Base-by-base conservation (phyloP, 2,888 invertebrate genomes). In the Mythimna impura region DNA sequence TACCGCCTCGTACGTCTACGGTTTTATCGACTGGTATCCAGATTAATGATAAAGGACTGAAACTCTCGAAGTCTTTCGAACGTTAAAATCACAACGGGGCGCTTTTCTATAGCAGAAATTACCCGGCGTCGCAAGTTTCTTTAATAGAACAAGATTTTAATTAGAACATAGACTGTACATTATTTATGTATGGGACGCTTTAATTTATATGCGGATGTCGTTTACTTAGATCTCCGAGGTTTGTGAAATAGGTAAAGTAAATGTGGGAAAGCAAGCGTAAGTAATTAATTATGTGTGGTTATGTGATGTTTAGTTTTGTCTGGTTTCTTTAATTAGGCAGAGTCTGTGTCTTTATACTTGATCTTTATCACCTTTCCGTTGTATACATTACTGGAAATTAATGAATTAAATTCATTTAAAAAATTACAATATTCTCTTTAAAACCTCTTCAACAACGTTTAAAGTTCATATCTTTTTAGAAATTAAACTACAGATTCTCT, bases 71-170 rank as follows among this genome's bases (percentile, higher is more conserved):
- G 71, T 63, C 75, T 68, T 60, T 71, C 22, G 64, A 78, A 87
- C 86, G 88, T 88, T 90, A 91, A 91, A 90, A 91, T 91, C 94
- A 85, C 95, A 86, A 90, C 94, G 93, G 94, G 95, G 93, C 80
- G 93, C 93, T 81, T 85, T 75, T 85, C 87, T 88, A 83, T 83
- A 86, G 89, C 89, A 89, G 87, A 91, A 89, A 91, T 88, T 86
- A 87, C 84, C 64, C 64, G 40, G 17, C 57, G 50, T 61, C 76
- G 83, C 70, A 84, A 85, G 79, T 87, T 80, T 78, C 78, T 91
- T 92, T 91, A 90, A 92, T 92, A 92, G 91, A 90, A 91, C 92
- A 91, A 88, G 91, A 86, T 91, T 92, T 93, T 94, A 94, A 94
- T 94, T 94, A 93, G 89, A 87, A 85, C 84, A 83, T 83, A 82